Percentiles rank a stretch among this genome's conserved stretches.
phyloP scores from a whole-genome alignment of 2,888 invertebrate genomes.

The Drosophila tanythrix region DNA sequence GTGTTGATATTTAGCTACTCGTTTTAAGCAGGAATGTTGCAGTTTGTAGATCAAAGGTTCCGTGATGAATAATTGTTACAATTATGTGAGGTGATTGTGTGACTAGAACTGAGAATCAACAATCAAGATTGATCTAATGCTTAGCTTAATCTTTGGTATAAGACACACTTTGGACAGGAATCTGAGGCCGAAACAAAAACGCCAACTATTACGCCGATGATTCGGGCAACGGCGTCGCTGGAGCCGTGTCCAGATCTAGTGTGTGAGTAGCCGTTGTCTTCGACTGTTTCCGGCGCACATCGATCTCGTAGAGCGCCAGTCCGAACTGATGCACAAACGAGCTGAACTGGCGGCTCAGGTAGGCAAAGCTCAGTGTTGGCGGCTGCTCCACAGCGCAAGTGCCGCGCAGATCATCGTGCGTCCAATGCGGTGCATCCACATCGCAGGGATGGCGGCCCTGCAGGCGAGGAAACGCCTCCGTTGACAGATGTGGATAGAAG shows the following conservation, averaged over 20 bases:
- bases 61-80: background rate
- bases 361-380: constrained; percentile 70
- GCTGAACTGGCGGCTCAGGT: constrained; percentile 81
- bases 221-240: constrained; percentile 40
- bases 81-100: background rate
- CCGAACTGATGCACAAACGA: constrained; percentile 86
- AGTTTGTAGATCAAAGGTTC: constrained; percentile 1
- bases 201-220: constrained; percentile 41
- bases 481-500: constrained; percentile 92
- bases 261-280: constrained; percentile 11
- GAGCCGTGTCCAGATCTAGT: constrained; percentile 28
- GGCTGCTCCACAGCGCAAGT: constrained; percentile 75
- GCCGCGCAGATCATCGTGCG: constrained; percentile 77
- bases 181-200: background rate
- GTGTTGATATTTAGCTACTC: background rate
- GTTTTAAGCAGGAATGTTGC: constrained; percentile 31
- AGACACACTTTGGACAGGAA: constrained; percentile 61
- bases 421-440: constrained; percentile 81
- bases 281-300: constrained; percentile 71
- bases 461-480: constrained; percentile 89
- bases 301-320: constrained; percentile 86
- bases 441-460: constrained; percentile 84
- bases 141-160: constrained; percentile 69
- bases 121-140: constrained; percentile 17
- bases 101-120: constrained; percentile 28